Conservation (phyloP, 2,113 vertebrate species). For the Sitta europaea region DNA sequence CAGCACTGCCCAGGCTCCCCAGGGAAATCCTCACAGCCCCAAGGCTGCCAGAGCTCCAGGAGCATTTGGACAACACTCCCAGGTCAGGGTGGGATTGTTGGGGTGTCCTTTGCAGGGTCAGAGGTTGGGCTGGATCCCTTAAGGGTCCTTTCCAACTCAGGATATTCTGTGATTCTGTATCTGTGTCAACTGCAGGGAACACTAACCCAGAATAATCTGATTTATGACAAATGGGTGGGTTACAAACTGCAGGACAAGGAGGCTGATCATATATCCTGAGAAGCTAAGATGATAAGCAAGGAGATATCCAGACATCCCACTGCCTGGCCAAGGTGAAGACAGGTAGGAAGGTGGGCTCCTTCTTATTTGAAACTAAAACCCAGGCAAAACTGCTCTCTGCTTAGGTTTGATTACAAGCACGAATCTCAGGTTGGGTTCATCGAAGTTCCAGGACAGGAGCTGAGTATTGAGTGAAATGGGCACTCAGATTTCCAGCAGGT, state of each 20-base stretch:
- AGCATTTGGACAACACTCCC: fast-evolving
- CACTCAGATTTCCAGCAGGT: background rate
- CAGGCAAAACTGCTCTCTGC: background rate
- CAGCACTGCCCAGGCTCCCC: background rate
- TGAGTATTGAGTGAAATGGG: background rate
- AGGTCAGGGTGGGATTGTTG: background rate
- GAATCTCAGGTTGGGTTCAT: slow-evolving; percentile 26
- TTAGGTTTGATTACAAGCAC: background rate
- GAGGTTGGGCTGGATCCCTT: background rate
- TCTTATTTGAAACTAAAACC: background rate
- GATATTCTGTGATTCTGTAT: background rate
- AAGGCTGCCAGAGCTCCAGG: background rate
- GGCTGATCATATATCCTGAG: background rate
- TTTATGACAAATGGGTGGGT: background rate
- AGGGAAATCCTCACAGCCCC: background rate
- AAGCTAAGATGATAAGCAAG: background rate
- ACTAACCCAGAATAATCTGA: background rate
- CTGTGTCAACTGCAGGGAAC: background rate
- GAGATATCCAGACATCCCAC: background rate
- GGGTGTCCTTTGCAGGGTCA: background rate
- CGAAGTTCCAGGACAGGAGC: background rate
- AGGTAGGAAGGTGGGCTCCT: background rate
- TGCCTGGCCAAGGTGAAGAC: background rate
- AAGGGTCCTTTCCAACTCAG: background rate
- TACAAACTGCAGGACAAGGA: background rate